phyloP scores from a whole-genome alignment of 2,797 vertebrate species.

The Falco naumanni region DNA sequence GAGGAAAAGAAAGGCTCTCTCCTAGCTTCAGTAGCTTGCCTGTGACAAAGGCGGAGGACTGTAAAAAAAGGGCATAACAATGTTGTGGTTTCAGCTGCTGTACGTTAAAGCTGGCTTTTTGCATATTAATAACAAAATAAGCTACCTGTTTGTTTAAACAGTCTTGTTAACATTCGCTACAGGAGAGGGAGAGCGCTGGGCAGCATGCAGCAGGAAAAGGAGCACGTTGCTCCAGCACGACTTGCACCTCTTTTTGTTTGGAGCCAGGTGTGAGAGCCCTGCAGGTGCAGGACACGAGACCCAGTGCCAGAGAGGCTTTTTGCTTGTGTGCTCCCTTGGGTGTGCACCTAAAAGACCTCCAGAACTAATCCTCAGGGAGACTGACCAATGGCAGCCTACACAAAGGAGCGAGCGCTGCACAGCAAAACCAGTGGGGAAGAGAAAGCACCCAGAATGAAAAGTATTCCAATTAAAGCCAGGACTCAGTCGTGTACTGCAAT shows the following conservation, averaged over 20 bases:
- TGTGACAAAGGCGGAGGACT: not conserved
- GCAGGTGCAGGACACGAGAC: not conserved
- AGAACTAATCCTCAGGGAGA: not conserved
- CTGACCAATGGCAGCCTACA: fast-evolving
- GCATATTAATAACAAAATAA: not conserved
- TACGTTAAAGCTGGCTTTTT: not conserved
- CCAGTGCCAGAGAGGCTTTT: fast-evolving
- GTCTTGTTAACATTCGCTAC: not conserved
- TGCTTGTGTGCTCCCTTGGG: too few species aligned
- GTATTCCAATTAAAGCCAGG: not conserved
- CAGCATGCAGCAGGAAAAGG: not conserved
- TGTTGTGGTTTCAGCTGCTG: not conserved
- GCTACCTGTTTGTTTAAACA: not conserved
- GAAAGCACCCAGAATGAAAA: not conserved
- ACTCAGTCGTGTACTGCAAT: not conserved
- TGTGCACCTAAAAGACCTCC: not conserved
- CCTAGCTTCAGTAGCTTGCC: not conserved
- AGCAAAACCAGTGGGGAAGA: not conserved
- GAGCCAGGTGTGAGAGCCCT: not conserved
- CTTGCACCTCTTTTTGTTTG: not conserved
- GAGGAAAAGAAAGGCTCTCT: not conserved
- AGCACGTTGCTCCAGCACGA: fast-evolving
- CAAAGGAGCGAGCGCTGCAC: fast-evolving
- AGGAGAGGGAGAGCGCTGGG: not conserved
- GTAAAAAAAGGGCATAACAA: not conserved